These are phyloP conservation scores for Sprattus sprattus DNA, from an alignment of 2,113 vertebrate genomes.

Conservation along the genomic window DNA sequence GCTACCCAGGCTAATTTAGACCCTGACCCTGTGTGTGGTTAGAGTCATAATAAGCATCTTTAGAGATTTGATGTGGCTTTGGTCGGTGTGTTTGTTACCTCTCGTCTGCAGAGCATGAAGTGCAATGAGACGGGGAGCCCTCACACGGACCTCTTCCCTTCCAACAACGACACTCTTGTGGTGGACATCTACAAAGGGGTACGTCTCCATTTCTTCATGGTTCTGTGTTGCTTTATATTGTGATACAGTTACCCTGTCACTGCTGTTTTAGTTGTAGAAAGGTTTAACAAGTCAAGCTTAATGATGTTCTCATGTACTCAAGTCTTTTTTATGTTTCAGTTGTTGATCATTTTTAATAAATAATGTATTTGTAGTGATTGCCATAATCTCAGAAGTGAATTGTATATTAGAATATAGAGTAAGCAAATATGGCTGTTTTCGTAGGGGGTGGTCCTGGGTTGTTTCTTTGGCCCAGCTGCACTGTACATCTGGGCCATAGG, in stretches of 20 bases:
- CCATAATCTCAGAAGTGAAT: neutral
- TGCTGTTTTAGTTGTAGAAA: neutral
- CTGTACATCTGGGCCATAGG: constrained; percentile 97
- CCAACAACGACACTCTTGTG: constrained; percentile 75
- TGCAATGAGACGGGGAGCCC: constrained; percentile 75
- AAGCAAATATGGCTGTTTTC: neutral
- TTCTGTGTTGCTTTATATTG: neutral
- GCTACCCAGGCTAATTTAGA: neutral
- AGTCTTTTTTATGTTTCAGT: neutral
- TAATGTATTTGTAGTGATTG: neutral
- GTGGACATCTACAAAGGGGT: constrained; percentile 99
- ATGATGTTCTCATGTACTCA: neutral
- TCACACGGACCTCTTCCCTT: constrained; percentile 77
- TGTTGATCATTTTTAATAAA: neutral
- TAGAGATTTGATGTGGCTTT: neutral
- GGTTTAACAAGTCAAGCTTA: neutral
- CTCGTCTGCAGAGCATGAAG: constrained; percentile 50
- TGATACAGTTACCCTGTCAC: neutral
- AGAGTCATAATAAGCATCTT: neutral
- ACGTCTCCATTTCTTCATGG: constrained; percentile 37
- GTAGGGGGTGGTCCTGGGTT: constrained; percentile 88
- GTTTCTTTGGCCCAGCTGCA: constrained; percentile 88
- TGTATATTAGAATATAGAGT: neutral
- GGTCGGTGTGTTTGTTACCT: neutral
- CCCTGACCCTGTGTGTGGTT: neutral